Conservation (phyloP, 2,797 vertebrate genomes). For the Coreius guichenoti region DNA sequence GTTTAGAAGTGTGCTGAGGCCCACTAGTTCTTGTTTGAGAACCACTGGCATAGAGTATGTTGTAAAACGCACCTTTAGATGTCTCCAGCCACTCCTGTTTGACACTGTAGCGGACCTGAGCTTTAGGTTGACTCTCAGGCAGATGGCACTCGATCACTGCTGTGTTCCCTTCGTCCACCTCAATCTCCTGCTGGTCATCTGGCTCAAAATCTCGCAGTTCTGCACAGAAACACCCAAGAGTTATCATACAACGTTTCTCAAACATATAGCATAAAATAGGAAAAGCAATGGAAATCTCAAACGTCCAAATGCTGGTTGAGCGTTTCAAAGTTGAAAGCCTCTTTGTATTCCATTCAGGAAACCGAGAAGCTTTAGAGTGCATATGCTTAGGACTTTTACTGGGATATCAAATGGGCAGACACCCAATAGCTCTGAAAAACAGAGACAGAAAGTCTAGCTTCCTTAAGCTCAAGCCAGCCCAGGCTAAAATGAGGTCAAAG, state of each 20-base stretch:
- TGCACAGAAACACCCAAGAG: slow-evolving; percentile 67
- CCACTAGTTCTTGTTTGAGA: not conserved
- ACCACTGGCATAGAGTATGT: not conserved
- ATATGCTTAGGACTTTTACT: slow-evolving; percentile 40
- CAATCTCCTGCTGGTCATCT: slow-evolving; percentile 92
- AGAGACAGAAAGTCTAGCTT: slow-evolving; percentile 79
- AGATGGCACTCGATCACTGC: slow-evolving; percentile 95
- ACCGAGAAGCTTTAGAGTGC: slow-evolving; percentile 19
- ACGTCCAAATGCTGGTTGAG: slow-evolving; percentile 3
- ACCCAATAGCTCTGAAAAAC: slow-evolving; percentile 60
- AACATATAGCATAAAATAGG: not conserved
- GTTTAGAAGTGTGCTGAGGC: not conserved
- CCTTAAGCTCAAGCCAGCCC: slow-evolving; percentile 69
- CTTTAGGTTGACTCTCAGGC: slow-evolving; percentile 97
- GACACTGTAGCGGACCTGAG: slow-evolving; percentile 97
- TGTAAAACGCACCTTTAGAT: slow-evolving; percentile 85
- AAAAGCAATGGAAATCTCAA: not conserved
- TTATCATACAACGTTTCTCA: not conserved
- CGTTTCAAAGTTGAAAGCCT: slow-evolving; percentile 29
- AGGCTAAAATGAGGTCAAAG: slow-evolving; percentile 73
- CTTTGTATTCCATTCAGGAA: slow-evolving; percentile 34
- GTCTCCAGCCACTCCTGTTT: slow-evolving; percentile 97
- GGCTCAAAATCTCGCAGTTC: slow-evolving; percentile 96
- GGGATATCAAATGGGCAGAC: slow-evolving; percentile 56
- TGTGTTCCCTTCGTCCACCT: slow-evolving; percentile 97